Evolutionary conservation across 2,888 invertebrate species (phyloP), one percentile per base, ranked within the genome.

Genomic region (Beris chalybata): DNA sequence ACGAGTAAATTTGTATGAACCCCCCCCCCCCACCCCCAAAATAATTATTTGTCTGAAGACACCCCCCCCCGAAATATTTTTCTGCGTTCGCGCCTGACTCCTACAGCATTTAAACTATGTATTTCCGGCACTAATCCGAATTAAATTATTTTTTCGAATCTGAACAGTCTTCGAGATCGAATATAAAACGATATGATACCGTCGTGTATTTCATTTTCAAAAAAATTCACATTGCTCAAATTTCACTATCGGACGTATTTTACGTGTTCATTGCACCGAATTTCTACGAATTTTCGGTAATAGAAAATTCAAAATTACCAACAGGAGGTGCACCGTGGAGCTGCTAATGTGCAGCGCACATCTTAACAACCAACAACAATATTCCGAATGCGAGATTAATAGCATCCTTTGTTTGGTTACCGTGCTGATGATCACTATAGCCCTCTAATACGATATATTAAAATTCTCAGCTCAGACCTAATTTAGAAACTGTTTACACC

Each of bases 401-500:
- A 22, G 61, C 52, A 61, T 61, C 61, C 61, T 61, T 59, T 59
- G 58, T 59, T 59, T 59, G 61, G 52, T 52, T 52, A 22, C 50
- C 61, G 15, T 38, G 38, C 58, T 48, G 13, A 31, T n/a, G 45
- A 45, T 29, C 45, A 6, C 57, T 15, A n/a, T n/a, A 45, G 9
- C 11, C 45, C 5, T 38, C 38, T 9, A 29, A 30, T 7, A 11
- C 48, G 48, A 29, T 47, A 45, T 57, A 9, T 54, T 44, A 57
- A 59, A 59, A 59, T 59, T 32, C 30, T 22, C 48, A 59, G 61
- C 43, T 52, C 12, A 64, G 45, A 64, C 54, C 64, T 64, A 64
- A 64, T 64, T 64, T 64, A 54, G 52, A 61, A 61, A 43, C 15
- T 61, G 61, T 61, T 61, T 61, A 61, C 61, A 47, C 12, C 32